Base-by-base conservation (phyloP, 2,888 invertebrate genomes). In the Aspidiotus destructor region DNA sequence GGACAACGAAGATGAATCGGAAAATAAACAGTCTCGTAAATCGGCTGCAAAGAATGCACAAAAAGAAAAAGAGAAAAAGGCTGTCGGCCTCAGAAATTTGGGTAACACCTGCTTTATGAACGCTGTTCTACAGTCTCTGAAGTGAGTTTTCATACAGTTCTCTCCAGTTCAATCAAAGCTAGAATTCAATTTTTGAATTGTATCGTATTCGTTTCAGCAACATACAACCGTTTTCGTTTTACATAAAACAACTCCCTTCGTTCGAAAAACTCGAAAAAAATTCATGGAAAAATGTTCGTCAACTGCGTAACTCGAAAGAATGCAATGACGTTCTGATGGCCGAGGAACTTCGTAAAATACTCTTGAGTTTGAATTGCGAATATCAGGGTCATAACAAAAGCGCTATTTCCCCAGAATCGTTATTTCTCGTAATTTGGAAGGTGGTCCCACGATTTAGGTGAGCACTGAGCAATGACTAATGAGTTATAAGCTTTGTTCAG, bases 101-200 rank as follows among this genome's bases (percentile, higher is more conserved):
- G 89, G 89, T 73, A 90, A 89, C 76, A 90, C 89, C 63, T 90
- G 89, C 77, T 90, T 89, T 76, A 89, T 90, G 89, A 89, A 89
- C 78, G 88, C 88, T 17, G 89, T 89, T 70, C 79, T 90, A 70
- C 90, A 90, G 77, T 88, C 88, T 73, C 81, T 90, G 61, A 80
- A 80, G 82, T 82, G 55, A 55, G 16, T 65, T 41, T 41, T 40
- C 17, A 54, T 11, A 28, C 5, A 28, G 28, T 6, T 61, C 11
- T 61, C 16, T 62, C 5, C 40, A 2, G n/a, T 54, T 6, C 48
- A 6, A 11, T 6, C 6, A 3, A 48, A n/a, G 3, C 3, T n/a
- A 28, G 15, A 15, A 13, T 60, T 28, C 53, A 67, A 53, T 70
- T 55, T 41, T 44, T 7, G 1, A 55, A 48, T 41, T 70, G 53